Evolutionary conservation across 2,888 invertebrate species (phyloP).

Genomic region (Tetragonula carbonaria): DNA sequence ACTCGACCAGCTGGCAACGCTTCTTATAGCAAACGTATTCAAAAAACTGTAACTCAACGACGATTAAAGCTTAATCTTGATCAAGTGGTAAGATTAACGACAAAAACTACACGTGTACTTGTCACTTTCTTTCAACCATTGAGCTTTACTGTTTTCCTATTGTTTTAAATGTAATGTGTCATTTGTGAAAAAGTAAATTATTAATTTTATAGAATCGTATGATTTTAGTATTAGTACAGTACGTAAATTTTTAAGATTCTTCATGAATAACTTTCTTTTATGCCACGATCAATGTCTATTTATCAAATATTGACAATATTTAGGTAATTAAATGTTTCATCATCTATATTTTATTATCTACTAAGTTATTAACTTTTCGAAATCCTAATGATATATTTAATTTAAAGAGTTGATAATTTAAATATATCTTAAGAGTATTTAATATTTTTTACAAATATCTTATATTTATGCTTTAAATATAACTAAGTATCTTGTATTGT

Average conservation of each 20-base stretch:
- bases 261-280: background rate
- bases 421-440: background rate
- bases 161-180: background rate
- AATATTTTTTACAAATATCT: background rate
- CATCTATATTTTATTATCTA: too few species aligned
- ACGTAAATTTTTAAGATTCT: background rate
- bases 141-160: background rate
- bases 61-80: slow-evolving; percentile 95
- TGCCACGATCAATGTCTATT: background rate
- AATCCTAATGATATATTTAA: background rate
- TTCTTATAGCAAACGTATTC: slow-evolving; percentile 97
- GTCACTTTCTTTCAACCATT: background rate
- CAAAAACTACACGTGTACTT: background rate
- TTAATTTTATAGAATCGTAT: background rate
- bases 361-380: background rate
- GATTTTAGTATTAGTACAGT: background rate
- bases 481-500: background rate
- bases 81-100: slow-evolving; percentile 86
- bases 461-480: background rate
- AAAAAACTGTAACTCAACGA: slow-evolving; percentile 96
- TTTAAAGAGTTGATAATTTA: background rate
- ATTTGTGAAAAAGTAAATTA: background rate
- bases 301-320: background rate
- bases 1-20: slow-evolving; percentile 96
- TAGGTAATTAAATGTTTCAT: background rate